A percentile compares a stretch with the other conserved stretches of the same genome.
Conservation (phyloP, 2,888 invertebrate genomes). For the Sacculina carcini region DNA sequence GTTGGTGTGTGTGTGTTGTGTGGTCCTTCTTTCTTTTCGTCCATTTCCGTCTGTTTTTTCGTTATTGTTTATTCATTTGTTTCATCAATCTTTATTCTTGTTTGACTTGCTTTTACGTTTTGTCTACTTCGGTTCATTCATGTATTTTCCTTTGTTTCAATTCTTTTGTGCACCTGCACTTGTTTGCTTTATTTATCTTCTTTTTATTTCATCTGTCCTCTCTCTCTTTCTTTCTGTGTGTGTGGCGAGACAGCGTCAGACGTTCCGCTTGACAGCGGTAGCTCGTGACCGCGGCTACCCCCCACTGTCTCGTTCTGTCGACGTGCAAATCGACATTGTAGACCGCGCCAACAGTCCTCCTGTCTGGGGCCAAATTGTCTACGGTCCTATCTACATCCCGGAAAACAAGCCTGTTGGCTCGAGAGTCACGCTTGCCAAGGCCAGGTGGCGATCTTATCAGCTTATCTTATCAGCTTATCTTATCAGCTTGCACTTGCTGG, state of each 20-base stretch:
- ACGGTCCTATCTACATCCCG: conserved; percentile 90
- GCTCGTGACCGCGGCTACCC: conserved; percentile 93
- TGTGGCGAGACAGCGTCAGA: conserved; percentile 48
- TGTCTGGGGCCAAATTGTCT: conserved; percentile 85
- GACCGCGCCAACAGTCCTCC: conserved; percentile 93
- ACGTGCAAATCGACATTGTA: conserved; percentile 95
- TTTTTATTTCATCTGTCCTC: no score
- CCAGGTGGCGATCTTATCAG: conserved; percentile 98
- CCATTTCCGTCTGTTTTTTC: no score
- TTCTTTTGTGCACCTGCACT: no score
- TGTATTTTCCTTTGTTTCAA: no score
- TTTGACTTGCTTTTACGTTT: no score
- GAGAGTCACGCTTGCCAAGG: conserved; percentile 92
- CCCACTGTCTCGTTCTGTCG: conserved; percentile 81
- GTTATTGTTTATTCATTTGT: no score
- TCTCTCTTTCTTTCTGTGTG: not conserved
- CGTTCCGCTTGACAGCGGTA: conserved; percentile 92
- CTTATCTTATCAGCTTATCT: no score
- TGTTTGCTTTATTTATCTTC: no score
- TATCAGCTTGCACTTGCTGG: no score
- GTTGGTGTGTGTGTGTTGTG: not conserved
- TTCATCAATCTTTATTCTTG: no score
- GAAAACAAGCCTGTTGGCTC: conserved; percentile 93
- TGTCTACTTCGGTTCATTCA: no score
- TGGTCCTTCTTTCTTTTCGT: no score